These are phyloP conservation scores for Tupaia chinensis DNA, from an alignment of 2,113 vertebrate genomes.

Conservation along the genomic window DNA sequence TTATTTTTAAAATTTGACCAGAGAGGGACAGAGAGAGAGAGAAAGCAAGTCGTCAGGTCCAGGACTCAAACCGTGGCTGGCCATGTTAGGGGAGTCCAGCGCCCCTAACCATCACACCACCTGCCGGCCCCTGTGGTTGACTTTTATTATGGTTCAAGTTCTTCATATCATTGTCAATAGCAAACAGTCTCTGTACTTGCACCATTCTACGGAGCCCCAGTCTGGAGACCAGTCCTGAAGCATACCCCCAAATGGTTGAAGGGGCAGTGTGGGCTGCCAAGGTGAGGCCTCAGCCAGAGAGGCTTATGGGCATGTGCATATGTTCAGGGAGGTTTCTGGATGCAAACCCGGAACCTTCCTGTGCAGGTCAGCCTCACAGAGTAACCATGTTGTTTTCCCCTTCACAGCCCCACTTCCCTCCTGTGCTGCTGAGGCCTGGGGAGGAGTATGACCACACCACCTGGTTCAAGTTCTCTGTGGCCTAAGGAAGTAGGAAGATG, in stretches of 20 bases:
- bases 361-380: too few relatives aligned
- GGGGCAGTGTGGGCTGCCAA: accelerated
- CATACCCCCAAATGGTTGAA: too few relatives aligned
- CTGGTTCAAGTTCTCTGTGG: slow-evolving; percentile 87
- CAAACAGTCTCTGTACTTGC: background rate
- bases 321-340: too few relatives aligned
- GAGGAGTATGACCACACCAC: slow-evolving; percentile 93
- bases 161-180: background rate
- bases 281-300: background rate
- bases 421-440: slow-evolving; percentile 89
- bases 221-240: background rate
- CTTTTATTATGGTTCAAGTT: background rate
- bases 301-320: too few relatives aligned
- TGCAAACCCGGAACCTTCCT: too few relatives aligned
- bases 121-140: background rate
- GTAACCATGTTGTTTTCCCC: background rate
- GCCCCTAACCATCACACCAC: too few relatives aligned
- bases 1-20: too few relatives aligned
- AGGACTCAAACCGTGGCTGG: too few relatives aligned
- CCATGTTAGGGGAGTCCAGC: too few relatives aligned
- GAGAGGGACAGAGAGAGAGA: too few relatives aligned
- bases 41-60: too few relatives aligned
- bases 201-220: background rate
- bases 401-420: slow-evolving; percentile 92
- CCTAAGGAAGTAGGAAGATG: slow-evolving; percentile 74